Evolutionary conservation across 2,797 vertebrate species (phyloP).

Genomic region (Rhyacichthys aspro): DNA sequence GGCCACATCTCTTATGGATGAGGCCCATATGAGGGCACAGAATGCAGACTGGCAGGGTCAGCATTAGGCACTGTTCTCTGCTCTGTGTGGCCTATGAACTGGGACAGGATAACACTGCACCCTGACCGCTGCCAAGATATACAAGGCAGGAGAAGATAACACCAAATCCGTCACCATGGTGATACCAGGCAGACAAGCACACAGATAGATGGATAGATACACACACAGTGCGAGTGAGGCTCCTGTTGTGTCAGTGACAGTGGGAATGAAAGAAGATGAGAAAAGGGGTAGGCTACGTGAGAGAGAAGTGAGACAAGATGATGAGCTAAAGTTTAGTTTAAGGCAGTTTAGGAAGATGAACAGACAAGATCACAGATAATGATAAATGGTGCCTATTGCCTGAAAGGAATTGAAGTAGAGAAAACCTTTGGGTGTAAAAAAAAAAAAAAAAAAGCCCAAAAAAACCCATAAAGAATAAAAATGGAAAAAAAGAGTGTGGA

Average conservation of each 20-base stretch:
- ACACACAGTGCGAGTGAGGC: constrained; percentile 26
- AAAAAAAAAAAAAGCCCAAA: constrained; percentile 7
- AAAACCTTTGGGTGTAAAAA: constrained; percentile 46
- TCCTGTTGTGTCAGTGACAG: constrained; percentile 60
- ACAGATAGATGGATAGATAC: constrained; percentile 37
- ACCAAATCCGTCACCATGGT: constrained; percentile 75
- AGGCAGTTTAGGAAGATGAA: constrained; percentile 48
- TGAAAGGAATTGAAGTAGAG: constrained; percentile 30
- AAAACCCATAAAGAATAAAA: constrained; percentile 24
- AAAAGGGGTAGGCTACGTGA: constrained; percentile 46
- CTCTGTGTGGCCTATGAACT: constrained; percentile 65
- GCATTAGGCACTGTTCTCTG: constrained; percentile 43
- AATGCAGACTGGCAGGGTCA: constrained; percentile 71
- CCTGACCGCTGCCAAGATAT: constrained; percentile 64
- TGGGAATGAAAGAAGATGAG: constrained; percentile 54
- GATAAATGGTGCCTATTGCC: constrained; percentile 52
- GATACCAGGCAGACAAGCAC: constrained; percentile 59
- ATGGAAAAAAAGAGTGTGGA: constrained; percentile 5
- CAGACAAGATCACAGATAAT: constrained; percentile 60
- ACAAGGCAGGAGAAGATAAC: constrained; percentile 56
- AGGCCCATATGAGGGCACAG: constrained; percentile 75
- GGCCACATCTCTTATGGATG: constrained; percentile 74
- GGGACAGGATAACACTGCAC: constrained; percentile 57
- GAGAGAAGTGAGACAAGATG: constrained; percentile 56
- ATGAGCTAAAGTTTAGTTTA: constrained; percentile 60